These are phyloP conservation scores for Podarcis lilfordi DNA, from an alignment of 2,797 vertebrate genomes.

Conservation along the genomic window DNA sequence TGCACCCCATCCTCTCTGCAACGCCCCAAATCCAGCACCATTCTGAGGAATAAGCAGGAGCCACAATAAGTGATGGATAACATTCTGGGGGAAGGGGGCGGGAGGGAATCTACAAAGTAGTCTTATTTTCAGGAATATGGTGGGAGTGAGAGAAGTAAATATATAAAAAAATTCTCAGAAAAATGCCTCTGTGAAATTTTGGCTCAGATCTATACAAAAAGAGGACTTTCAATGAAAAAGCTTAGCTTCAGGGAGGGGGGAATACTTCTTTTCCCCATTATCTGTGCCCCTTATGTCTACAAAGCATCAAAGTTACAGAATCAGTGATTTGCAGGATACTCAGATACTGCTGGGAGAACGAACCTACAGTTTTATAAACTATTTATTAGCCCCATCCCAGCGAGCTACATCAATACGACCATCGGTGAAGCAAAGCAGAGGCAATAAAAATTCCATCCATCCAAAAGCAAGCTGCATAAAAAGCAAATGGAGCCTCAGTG, in stretches of 20 bases:
- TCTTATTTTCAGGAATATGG: too few species aligned
- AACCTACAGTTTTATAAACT: slow-evolving; percentile 79
- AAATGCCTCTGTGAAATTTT: neutral
- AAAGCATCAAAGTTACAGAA: neutral
- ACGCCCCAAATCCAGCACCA: too few species aligned
- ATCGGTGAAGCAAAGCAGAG: slow-evolving; percentile 77
- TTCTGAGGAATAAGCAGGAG: too few species aligned
- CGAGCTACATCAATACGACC: slow-evolving; percentile 76
- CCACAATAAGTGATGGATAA: too few species aligned
- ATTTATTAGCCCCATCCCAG: slow-evolving; percentile 80
- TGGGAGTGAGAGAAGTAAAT: neutral
- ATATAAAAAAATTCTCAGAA: neutral
- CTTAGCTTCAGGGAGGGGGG: neutral
- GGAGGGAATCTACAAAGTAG: too few species aligned
- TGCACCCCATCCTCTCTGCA: too few species aligned
- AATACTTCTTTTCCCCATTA: neutral
- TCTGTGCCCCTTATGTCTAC: accelerated
- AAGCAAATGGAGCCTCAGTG: slow-evolving; percentile 73
- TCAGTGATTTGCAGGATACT: slow-evolving; percentile 58
- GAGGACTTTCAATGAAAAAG: neutral
- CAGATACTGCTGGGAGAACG: slow-evolving; percentile 69
- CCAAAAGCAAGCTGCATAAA: slow-evolving; percentile 76
- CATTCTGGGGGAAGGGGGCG: too few species aligned
- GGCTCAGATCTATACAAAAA: neutral
- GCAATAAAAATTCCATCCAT: slow-evolving; percentile 81